Evolutionary conservation across 2,888 invertebrate species (phyloP), one percentile per base, ranked within the genome.

Genomic region (Lycaena phlaeas): DNA sequence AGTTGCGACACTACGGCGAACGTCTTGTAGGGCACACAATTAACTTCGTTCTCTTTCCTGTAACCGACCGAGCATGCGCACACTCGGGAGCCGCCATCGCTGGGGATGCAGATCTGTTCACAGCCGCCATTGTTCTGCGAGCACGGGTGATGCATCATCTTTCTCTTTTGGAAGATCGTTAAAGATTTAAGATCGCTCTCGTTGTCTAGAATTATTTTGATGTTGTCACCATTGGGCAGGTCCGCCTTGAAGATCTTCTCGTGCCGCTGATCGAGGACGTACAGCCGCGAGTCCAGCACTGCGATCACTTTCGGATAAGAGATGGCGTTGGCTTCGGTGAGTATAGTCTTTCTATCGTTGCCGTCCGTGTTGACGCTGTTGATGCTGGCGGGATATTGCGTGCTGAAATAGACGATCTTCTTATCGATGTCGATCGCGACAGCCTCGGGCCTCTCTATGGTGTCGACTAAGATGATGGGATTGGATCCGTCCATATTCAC

Each of bases 11-110:
- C 95, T 0, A 99, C 93, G 0, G 96, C 92, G 65, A 97, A 98
- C 0, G 94, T 93, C 62, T 94, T 93, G 73, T 91, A 95, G 0
- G 95, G 87, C 10, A 90, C 88, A 59, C 94, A 95, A 49, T 86
- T 89, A 0, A 91, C 87, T 45, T 93, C 93, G 39, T 90, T 90
- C 45, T 92, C 91, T 57, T 92, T 91, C 36, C 89, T 88, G 64
- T 93, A 97, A 0, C 98, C 98, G 31, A 96, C 89, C 18, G 96
- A 93, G 61, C 99, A 99, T 2, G 92, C 90, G 64, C 99, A 99
- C 0, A 89, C 88, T 27, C 93, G 82, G 0, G 91, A 88, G 0
- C 90, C 89, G 1, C 88, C 88, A n/a, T 90, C 89, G 4, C 89
- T 87, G 0, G 98, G 97, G 12, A 99, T 87, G 68, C 99, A 99